Conservation (phyloP, 2,888 invertebrate genomes). For the Agrotis segetum region DNA sequence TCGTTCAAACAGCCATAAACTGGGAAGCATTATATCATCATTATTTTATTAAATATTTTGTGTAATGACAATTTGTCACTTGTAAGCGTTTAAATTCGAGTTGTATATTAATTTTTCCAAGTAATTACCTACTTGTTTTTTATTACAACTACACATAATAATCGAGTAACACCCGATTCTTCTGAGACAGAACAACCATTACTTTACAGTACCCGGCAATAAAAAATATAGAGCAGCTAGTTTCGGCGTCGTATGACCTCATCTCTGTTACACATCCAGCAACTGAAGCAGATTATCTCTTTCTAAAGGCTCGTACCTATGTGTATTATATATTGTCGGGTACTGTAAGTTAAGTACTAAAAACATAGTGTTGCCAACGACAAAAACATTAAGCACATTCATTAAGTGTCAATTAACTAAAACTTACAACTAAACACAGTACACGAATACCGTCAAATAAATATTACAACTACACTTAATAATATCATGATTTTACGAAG, state of each 20-base stretch:
- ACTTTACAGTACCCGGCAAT: slow-evolving; percentile 17
- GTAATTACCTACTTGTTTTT: slow-evolving; percentile 10
- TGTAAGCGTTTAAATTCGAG: slow-evolving; percentile 54
- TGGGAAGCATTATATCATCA: slow-evolving; percentile 36
- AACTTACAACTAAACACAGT: slow-evolving; percentile 66
- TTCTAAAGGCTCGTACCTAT: too few relatives aligned
- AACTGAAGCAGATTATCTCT: too few relatives aligned
- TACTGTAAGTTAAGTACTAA: slow-evolving; percentile 32
- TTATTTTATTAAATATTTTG: slow-evolving; percentile 29
- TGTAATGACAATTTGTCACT: slow-evolving; percentile 14
- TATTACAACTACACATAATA: slow-evolving; percentile 21
- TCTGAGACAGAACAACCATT: slow-evolving; percentile 39
- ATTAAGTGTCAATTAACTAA: slow-evolving; percentile 56
- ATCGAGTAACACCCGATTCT: slow-evolving; percentile 28
- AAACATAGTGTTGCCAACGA: slow-evolving; percentile 38
- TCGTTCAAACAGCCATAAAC: slow-evolving; percentile 32
- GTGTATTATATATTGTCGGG: too few relatives aligned
- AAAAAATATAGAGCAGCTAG: too few relatives aligned
- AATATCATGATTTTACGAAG: slow-evolving; percentile 66
- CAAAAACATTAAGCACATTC: slow-evolving; percentile 63
- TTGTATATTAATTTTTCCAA: slow-evolving; percentile 18
- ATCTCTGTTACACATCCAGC: too few relatives aligned
- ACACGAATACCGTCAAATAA: slow-evolving; percentile 74
- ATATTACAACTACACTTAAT: slow-evolving; percentile 72
- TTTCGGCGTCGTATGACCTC: too few relatives aligned